These are phyloP conservation scores for Thaumetopoea pityocampa DNA, from an alignment of 1,140 invertebrate genomes.

Conservation along the genomic window DNA sequence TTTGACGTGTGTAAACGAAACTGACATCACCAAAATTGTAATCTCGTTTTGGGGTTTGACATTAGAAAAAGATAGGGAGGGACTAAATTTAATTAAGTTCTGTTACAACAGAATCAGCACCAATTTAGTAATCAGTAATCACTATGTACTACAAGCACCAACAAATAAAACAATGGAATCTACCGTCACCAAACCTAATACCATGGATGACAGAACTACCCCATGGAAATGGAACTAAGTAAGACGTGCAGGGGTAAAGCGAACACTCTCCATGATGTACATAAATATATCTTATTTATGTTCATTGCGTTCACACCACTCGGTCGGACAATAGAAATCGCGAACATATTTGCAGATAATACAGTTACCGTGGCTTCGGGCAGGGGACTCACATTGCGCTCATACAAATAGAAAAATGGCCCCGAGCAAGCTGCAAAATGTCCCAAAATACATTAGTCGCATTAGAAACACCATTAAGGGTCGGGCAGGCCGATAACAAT, in stretches of 20 bases:
- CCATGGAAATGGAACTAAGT: conserved; percentile 21
- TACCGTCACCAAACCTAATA: no score
- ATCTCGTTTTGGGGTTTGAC: no score
- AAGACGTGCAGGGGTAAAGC: conserved; percentile 25
- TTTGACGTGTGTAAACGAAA: no score
- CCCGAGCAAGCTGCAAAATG: conserved; percentile 70
- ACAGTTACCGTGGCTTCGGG: conserved; percentile 56
- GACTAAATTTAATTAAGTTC: no score
- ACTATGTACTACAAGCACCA: no score
- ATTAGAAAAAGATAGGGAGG: no score
- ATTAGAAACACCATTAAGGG: conserved; percentile 73
- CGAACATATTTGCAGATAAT: conserved; percentile 73
- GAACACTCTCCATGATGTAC: conserved; percentile 19
- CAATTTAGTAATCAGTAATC: no score
- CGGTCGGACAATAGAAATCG: conserved; percentile 69
- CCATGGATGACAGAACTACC: conserved; percentile 15
- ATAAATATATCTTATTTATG: conserved; percentile 64
- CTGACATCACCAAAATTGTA: no score
- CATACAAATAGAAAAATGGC: conserved; percentile 70
- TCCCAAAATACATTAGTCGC: conserved; percentile 73
- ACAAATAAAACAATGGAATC: no score
- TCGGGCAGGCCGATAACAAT: conserved; percentile 65
- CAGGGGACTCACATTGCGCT: conserved; percentile 46
- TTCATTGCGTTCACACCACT: conserved; percentile 56
- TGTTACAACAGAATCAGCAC: no score